Evolutionary conservation across 2,113 vertebrate species (phyloP).

Genomic region (Setophaga coronata): DNA sequence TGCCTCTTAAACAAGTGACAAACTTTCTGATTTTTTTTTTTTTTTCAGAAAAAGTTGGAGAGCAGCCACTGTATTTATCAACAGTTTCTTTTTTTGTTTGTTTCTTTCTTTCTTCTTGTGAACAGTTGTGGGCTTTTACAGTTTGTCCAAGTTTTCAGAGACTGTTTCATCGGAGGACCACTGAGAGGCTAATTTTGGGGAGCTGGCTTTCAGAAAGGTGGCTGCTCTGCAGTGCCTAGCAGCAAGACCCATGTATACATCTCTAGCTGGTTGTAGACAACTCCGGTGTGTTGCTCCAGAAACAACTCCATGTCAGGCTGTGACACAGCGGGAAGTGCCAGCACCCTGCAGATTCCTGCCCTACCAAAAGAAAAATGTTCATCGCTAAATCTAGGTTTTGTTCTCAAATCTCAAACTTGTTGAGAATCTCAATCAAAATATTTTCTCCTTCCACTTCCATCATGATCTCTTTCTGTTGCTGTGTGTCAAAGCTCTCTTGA

Average conservation of each 20-base stretch:
- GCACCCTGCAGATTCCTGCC: background rate
- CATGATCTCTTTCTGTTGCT: background rate
- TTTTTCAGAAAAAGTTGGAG: background rate
- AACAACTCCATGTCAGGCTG: background rate
- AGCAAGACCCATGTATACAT: background rate
- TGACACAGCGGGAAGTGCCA: background rate
- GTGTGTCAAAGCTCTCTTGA: background rate
- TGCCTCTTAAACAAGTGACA: background rate
- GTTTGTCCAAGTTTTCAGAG: background rate
- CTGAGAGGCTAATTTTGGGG: background rate
- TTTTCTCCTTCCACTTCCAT: background rate
- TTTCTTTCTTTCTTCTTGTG: background rate
- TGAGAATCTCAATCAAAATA: slow-evolving; percentile 42
- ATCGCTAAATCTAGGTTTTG: background rate
- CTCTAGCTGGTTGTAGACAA: background rate
- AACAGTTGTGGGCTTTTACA: background rate
- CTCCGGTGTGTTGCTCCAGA: background rate
- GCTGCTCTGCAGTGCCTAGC: background rate
- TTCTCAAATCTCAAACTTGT: slow-evolving; percentile 17
- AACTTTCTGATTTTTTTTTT: background rate
- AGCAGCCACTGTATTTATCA: background rate
- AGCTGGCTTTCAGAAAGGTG: background rate
- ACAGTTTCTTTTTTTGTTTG: fast-evolving
- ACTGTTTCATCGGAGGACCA: background rate
- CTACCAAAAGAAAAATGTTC: background rate